phyloP scores from a whole-genome alignment of 1,140 invertebrate species.

The Diabrotica virgifera region DNA sequence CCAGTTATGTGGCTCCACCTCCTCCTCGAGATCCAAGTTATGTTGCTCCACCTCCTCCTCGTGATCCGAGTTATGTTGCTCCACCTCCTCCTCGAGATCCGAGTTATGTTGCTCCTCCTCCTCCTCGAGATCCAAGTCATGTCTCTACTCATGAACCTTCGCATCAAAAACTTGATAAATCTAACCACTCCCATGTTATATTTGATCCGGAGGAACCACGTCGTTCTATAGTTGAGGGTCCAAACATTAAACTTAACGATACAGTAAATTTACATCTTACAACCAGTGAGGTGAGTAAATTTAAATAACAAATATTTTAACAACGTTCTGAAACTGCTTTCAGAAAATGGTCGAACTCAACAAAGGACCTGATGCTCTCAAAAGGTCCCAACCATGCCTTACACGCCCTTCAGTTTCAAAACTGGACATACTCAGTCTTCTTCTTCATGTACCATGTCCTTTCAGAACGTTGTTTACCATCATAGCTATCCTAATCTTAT shows the following conservation, averaged over 20 bases:
- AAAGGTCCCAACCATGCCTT: too few species aligned
- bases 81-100: too few species aligned
- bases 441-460: too few species aligned
- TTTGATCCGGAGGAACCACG: constrained; percentile 18
- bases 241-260: constrained; percentile 24
- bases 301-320: too few species aligned
- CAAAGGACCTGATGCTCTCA: too few species aligned
- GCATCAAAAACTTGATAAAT: neutral
- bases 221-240: constrained; percentile 13
- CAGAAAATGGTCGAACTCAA: too few species aligned
- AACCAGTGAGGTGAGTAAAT: constrained; percentile 10
- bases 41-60: neutral
- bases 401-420: too few species aligned
- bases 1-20: neutral
- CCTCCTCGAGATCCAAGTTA: neutral
- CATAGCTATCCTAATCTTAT: too few species aligned
- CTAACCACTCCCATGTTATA: constrained; percentile 9
- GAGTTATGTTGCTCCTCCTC: neutral
- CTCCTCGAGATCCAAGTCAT: neutral
- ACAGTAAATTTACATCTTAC: constrained; percentile 25
- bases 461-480: too few species aligned
- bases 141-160: neutral
- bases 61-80: neutral
- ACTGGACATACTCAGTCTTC: too few species aligned
- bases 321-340: too few species aligned